Conservation (phyloP, 1,140 invertebrate species). For the Aplysia californica region DNA sequence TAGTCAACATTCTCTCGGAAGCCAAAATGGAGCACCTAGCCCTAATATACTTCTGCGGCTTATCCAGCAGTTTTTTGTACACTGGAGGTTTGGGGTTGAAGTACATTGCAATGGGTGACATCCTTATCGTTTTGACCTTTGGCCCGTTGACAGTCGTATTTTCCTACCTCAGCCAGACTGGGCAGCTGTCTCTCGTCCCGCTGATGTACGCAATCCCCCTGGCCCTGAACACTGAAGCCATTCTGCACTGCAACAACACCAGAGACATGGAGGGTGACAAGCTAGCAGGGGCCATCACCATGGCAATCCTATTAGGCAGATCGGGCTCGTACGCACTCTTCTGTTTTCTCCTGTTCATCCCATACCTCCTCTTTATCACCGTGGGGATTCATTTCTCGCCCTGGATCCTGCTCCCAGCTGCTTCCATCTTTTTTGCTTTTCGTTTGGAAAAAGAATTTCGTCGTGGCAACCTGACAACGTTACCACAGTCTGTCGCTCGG, state of each 20-base stretch:
- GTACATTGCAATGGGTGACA: conserved; percentile 91
- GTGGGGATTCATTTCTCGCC: conserved; percentile 80
- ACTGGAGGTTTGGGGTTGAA: conserved; percentile 92
- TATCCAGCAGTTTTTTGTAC: conserved; percentile 83
- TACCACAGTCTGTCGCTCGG: conserved; percentile 89
- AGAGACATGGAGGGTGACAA: conserved; percentile 88
- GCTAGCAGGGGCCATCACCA: conserved; percentile 88
- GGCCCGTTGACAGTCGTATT: conserved; percentile 95
- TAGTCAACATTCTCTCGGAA: conserved; percentile 82
- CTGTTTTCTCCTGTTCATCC: conserved; percentile 89
- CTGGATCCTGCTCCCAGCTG: conserved; percentile 89
- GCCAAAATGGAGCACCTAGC: conserved; percentile 94
- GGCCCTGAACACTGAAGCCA: conserved; percentile 94
- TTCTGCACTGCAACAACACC: conserved; percentile 94
- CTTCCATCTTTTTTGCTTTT: conserved; percentile 89
- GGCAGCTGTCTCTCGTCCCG: conserved; percentile 73
- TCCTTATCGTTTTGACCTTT: conserved; percentile 91
- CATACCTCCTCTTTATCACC: conserved; percentile 90
- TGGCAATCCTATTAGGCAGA: conserved; percentile 92
- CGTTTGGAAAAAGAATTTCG: conserved; percentile 91
- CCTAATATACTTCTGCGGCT: conserved; percentile 92
- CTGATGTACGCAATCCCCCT: conserved; percentile 94
- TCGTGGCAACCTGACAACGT: conserved; percentile 79
- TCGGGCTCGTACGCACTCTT: conserved; percentile 92
- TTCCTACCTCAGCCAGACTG: conserved; percentile 91